Base-by-base conservation (phyloP, 2,797 vertebrate genomes). In the Argya squamiceps region DNA sequence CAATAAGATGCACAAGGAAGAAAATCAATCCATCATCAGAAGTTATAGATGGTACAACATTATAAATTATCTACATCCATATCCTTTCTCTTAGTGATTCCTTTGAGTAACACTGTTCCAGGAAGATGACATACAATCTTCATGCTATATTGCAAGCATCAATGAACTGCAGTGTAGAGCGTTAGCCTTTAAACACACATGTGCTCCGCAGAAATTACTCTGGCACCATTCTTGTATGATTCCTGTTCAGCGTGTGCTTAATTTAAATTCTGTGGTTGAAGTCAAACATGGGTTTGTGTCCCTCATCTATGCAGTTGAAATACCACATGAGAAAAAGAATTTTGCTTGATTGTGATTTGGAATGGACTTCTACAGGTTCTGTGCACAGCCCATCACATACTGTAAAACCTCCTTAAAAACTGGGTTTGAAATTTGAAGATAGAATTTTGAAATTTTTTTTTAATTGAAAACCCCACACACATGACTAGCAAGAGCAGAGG, bases 381-480 rank as follows among this genome's bases (percentile, higher is more conserved):
- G 4, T 13, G 10, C 14, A 32, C 29, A 83, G 30, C 23, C 18
- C 6, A 32, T 23, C n/a, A 55, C 4, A 32, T 18, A 30, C 32
- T 56, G 3, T 32, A 29, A 88, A 50, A 53, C 9, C 5, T 32
- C 20, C 44, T 78, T 69, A 63, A 63, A 75, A 76, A 59, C 1
- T 17, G 0, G 2, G 10, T 44, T n/a, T 12, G 9, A 74, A 8
- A 60, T 32, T 7, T 68, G 17, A 82, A 52, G 32, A 36, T 9
- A n/a, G 11, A 73, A 29, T 53, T 74, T 17, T 9, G 3, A 20
- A 47, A 5, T 7, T 11, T 9, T 24, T 3, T 16, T 24, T 7
- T 10, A 18, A 24, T 14, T 32, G 14, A 41, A 76, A 53, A 2
- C 0, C 6, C 8, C 7, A 17, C 4, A 43, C 4, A 2, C 15